Base-by-base conservation (phyloP, 2,113 vertebrate genomes). In the Poeciliopsis retropinna region DNA sequence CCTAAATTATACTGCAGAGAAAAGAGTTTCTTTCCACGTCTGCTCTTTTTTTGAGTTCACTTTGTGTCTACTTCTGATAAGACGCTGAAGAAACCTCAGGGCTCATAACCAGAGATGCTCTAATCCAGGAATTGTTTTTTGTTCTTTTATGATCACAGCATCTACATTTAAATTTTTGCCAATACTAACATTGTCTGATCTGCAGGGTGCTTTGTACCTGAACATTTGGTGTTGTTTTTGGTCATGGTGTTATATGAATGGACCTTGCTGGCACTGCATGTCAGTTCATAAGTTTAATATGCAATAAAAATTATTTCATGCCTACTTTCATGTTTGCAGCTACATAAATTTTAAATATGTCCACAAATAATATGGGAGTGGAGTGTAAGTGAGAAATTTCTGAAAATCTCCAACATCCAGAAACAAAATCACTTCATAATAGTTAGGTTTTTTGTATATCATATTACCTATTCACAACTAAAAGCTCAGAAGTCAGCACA, bases 1-100 rank as follows among this genome's bases (percentile, higher is more conserved):
- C 87, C 84, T 83, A 70, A 87, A 90, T 91, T 85, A 64, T 76
- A 82, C 79, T 86, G 85, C 82, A 75, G 85, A 73, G 64, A 71
- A 70, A 70, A 73, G 37, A 72, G 37, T 75, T 74, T 84, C 66
- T 78, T 74, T 87, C n/a, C 69, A 27, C 61, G 78, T 70, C 32
- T 64, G 15, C 29, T 76, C 28, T 73, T 80, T 68, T 54, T 72
- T 79, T 32, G 9, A 67, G 29, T 57, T 64, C 73, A 67, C 12
- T 37, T 60, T 64, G 44, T 37, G n/a, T 76, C 5, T 63, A 19
- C 34, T 76, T 79, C 64, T 31, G 72, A 73, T 66, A 72, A 64
- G 66, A 7, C 25, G 60, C 64, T 64, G 15, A 72, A 47, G 41
- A 57, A 32, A 34, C 8, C 34, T 62, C 34, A n/a, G 25, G 22